Base-by-base conservation (phyloP, 2,888 invertebrate genomes). In the Meta bourneti region DNA sequence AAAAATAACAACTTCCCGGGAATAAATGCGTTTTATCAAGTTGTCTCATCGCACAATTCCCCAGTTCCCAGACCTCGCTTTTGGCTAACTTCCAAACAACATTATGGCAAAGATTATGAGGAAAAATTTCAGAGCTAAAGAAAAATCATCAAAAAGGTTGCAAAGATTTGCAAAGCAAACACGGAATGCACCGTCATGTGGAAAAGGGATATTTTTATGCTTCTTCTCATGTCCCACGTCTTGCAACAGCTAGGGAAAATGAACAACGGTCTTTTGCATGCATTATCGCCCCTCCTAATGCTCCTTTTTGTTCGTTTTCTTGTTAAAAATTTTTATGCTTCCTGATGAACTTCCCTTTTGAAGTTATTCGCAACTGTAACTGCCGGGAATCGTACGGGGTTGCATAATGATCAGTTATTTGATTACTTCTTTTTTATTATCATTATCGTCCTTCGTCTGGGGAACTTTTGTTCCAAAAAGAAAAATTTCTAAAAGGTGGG, bases 251-350 rank as follows among this genome's bases (percentile, higher is more conserved):
- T 78, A 74, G 75, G 52, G 51, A 70, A 91, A 86, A 86, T 81
- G 90, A 77, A 77, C 80, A 71, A 69, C 77, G 71, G n/a, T 61
- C 69, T 86, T 91, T 86, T 77, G 86, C 86, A 91, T 91, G 82
- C 90, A 82, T 91, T 86, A 91, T 86, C 90, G 75, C 16, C 81
- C 19, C 82, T 91, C 49, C 7, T 49, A 61, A 84, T 90, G 84
- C 52, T 61, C 51, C 69, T 81, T 69, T 81, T 84, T 77, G 82
- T 77, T 70, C 20, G 69, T 70, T n/a, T 69, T 71, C 70, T 49
- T 34, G 61, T 84, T 71, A 49, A 75, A 71, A 78, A 87, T 87
- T 75, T 85, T 86, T 77, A 49, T 49, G 52, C 19, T 71, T 71
- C 71, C 52, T 82, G 77, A 87, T 87, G 90, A 79, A 75, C 69